Conservation (phyloP, 2,797 vertebrate species). For the Acomys russatus region DNA sequence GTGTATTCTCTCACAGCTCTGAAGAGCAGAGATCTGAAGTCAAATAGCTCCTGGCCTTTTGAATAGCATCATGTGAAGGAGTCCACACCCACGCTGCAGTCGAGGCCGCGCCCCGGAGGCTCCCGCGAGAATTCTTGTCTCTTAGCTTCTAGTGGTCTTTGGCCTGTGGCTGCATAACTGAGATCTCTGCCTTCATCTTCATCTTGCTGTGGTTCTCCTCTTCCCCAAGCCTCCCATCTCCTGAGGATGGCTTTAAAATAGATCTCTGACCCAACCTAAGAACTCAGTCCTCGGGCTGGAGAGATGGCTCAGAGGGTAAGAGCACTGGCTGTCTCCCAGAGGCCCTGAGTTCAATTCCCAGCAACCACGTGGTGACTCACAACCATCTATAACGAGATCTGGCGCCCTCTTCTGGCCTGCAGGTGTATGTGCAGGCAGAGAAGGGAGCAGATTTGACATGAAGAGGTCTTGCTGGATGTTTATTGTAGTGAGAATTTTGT, state of each 20-base stretch:
- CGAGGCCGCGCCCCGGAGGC: not conserved
- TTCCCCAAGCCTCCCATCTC: not conserved
- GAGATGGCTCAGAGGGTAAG: no score
- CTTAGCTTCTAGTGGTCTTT: slow-evolving; percentile 2
- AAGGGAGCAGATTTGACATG: not conserved
- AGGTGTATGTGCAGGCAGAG: no score
- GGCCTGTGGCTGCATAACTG: not conserved
- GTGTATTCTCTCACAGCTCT: slow-evolving; percentile 32
- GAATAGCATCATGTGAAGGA: not conserved
- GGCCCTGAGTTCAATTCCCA: no score
- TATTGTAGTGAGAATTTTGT: not conserved
- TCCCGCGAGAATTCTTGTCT: not conserved
- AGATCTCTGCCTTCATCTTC: not conserved
- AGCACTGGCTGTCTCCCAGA: no score
- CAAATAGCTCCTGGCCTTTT: not conserved
- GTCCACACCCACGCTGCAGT: not conserved
- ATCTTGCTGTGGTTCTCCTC: not conserved
- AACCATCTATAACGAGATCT: no score
- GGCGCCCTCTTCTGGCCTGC: no score
- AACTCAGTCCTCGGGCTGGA: not conserved
- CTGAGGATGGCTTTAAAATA: not conserved
- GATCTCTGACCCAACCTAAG: not conserved
- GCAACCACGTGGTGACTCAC: no score
- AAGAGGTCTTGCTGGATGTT: slow-evolving; percentile 1
- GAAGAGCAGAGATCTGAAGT: not conserved